Evolutionary conservation across 2,797 vertebrate species (phyloP), one percentile per base, ranked within the genome.

Genomic region (Chaunax sp.): DNA sequence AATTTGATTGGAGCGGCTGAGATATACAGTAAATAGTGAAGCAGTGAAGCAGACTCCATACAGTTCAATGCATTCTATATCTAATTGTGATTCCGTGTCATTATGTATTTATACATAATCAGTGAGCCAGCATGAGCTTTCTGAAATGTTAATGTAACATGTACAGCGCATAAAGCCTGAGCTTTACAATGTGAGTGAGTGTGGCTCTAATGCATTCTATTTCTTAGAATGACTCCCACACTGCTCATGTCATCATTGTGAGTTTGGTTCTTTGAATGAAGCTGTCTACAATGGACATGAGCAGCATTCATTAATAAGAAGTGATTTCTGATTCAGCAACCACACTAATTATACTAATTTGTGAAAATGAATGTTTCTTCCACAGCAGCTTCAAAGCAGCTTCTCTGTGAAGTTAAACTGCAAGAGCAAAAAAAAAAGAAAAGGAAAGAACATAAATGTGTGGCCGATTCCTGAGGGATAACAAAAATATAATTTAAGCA

Each of bases 121-220:
- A 59, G 18, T 8, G 3, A 5, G 47, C 18, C 53, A 57, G 45
- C 37, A 18, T 38, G 33, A 43, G 2, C 10, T 5, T 50, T 25
- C 19, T 64, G 3, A 69, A 69, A 52, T 33, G 40, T 69, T 69
- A 61, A 67, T 72, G 40, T 35, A 23, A 50, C 64, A 59, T 49
- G 40, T 51, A 25, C 12, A 54, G 30, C 25, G 15, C 20, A 54
- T 57, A 14, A 52, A 53, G 63, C 37, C 41, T 44, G 22, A 43
- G 19, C 19, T 57, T 35, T 40, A 54, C 13, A 40, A 1, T 19
- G 19, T 13, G 5, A 47, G 11, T 46, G 14, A 59, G 15, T 10
- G 11, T 2, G 22, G 10, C 14, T 37, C 33, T 13, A 20, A 23
- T 50, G 25, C 12, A 23, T 43, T 43, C 15, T 30, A 8, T 37